Percentiles rank a stretch among this genome's conserved stretches.
These are phyloP conservation scores for Agrochola litura DNA, from an alignment of 2,888 invertebrate genomes.

Conservation along the genomic window DNA sequence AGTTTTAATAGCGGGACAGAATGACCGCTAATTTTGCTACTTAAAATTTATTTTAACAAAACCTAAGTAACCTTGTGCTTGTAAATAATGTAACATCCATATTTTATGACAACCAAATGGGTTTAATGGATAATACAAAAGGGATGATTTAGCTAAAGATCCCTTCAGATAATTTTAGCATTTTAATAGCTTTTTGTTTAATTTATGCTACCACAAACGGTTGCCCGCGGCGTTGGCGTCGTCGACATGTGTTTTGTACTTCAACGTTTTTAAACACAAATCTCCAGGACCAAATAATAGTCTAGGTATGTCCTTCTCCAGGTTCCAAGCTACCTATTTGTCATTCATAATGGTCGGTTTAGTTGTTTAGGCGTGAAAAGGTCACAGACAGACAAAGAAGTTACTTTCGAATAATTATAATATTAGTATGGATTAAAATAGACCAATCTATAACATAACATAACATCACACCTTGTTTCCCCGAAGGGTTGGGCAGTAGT, in stretches of 20 bases:
- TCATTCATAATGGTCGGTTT: neutral
- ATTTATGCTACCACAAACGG: neutral
- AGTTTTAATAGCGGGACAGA: neutral
- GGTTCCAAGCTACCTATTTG: neutral
- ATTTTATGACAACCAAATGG: conserved; percentile 52
- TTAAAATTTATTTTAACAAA: conserved; percentile 30
- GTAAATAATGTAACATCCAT: conserved; percentile 52
- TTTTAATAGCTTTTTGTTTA: conserved; percentile 20
- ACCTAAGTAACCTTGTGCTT: conserved; percentile 23
- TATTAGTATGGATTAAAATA: too few species aligned
- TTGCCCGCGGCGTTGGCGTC: neutral
- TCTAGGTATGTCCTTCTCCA: neutral
- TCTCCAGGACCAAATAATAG: neutral
- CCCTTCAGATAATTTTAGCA: conserved; percentile 7
- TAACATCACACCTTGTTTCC: too few species aligned
- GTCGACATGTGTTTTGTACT: neutral
- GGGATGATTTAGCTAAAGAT: conserved; percentile 36
- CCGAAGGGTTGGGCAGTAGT: too few species aligned
- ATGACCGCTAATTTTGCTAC: conserved; percentile 9
- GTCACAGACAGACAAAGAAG: too few species aligned
- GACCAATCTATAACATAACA: too few species aligned
- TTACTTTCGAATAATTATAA: too few species aligned
- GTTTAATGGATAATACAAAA: conserved; percentile 42
- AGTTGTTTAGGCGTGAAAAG: neutral
- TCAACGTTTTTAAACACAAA: neutral